phyloP scores from a whole-genome alignment of 1,140 invertebrate genomes.

The Cotesia glomerata region DNA sequence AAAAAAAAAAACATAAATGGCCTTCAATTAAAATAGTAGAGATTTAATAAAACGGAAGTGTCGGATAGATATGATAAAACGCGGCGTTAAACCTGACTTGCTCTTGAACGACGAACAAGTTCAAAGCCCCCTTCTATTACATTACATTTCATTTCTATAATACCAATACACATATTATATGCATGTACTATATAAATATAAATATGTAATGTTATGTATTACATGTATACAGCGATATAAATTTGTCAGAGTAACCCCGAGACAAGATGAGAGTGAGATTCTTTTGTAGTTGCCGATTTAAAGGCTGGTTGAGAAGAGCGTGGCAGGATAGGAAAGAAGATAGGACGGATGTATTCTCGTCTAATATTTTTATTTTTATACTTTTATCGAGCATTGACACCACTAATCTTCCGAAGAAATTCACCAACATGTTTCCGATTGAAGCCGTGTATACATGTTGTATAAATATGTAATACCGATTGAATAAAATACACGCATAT shows the following conservation, averaged over 20 bases:
- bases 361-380: constrained; percentile 8
- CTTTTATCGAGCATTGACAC: constrained; percentile 31
- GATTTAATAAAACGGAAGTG: constrained; percentile 34
- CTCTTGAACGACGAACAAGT: constrained; percentile 43
- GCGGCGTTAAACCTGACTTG: constrained; percentile 4
- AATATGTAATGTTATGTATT: too few species aligned
- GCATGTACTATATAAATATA: not conserved
- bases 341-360: constrained; percentile 25
- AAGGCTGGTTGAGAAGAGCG: not conserved
- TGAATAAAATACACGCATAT: not conserved
- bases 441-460: not conserved
- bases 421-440: constrained; percentile 22
- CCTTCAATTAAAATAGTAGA: constrained; percentile 1
- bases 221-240: too few species aligned
- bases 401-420: constrained; percentile 25
- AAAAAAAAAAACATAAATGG: not conserved
- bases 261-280: constrained; percentile 13
- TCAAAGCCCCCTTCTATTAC: constrained; percentile 45
- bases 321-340: too few species aligned
- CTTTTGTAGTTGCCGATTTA: constrained; percentile 27
- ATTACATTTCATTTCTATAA: constrained; percentile 11
- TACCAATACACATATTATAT: not conserved
- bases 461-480: not conserved
- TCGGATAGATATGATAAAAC: constrained; percentile 23
- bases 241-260: not conserved